Base-by-base conservation (phyloP, 1,140 invertebrate genomes). In the Temnothorax curvispinosus region DNA sequence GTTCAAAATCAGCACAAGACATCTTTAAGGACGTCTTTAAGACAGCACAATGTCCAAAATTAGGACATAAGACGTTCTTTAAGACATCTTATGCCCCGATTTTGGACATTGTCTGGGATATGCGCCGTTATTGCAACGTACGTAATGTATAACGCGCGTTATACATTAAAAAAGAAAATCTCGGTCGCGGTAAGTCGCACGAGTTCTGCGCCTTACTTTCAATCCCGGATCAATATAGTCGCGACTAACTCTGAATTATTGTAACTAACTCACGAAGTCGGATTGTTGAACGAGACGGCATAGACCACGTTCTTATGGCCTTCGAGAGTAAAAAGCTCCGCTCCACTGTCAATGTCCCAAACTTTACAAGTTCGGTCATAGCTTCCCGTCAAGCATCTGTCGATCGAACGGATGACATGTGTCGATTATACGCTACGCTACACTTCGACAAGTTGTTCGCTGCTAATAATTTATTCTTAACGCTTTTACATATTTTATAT, bases 361-460 rank as follows among this genome's bases (percentile, higher is more conserved):
- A 98, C 95, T 94, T 98, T 98, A 94, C 97, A 98, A n/a, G 97
- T 98, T 90, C 97, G 95, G 94, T 98, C 98, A 93, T 98, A 98
- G 94, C 97, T 98, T 69, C 97, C 97, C 1, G 98, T 97, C 71
- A 98, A 94, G 94, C 97, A 98, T 93, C 97, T 98, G 92, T 38
- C 11, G 7, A 77, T 76, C 8, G 52, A 71, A 54, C 15, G 52
- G 3, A 56, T n/a, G 21, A 56, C n/a, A 9, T 6, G 7, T 54
- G 38, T 1, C 62, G 9, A 56, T 74, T 72, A 44, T 27, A n/a
- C 21, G 9, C 13, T 27, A n/a, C 21, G 9, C 13, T 21, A 60
- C 5, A 5, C 6, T 13, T 72, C n/a, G 18, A 56, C 32, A 18
- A 82, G 58, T 32, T 38, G 44, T 6, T 11, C 18, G n/a, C n/a